A percentile compares a stretch with the other conserved stretches of the same genome.
Evolutionary conservation across 2,113 vertebrate species (phyloP).

Genomic region (Triplophysa rosa): DNA sequence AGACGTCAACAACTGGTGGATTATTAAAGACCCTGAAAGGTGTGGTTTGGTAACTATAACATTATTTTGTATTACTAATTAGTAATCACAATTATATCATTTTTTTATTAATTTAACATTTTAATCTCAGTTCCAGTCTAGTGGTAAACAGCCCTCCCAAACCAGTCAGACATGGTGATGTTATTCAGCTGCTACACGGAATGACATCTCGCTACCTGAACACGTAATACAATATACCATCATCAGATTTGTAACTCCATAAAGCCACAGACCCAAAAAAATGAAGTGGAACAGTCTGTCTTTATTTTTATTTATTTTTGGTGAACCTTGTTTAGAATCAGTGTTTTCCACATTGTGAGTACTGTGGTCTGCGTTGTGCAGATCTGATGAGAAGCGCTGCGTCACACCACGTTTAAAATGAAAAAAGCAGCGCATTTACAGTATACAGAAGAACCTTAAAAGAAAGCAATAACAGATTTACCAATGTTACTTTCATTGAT

Average conservation of each 20-base stretch:
- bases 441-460: no score
- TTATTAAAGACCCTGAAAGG: conserved; percentile 89
- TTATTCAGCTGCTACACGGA: conserved; percentile 91
- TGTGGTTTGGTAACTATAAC: conserved; percentile 56
- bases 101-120: neutral
- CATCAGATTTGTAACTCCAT: neutral
- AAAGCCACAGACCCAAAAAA: no score
- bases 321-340: no score
- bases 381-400: no score
- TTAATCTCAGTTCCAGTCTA: conserved; percentile 81
- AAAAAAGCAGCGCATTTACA: neutral
- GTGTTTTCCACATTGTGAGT: no score
- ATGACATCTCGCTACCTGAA: conserved; percentile 93
- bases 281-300: no score
- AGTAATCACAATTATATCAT: no score
- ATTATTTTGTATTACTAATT: neutral
- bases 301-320: no score
- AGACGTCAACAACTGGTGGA: conserved; percentile 99
- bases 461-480: no score
- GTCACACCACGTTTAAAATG: neutral
- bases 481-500: no score
- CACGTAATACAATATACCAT: conserved; percentile 76
- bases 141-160: conserved; percentile 84
- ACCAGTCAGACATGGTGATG: conserved; percentile 84
- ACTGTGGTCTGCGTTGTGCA: no score